Percentiles rank a stretch among this genome's conserved stretches.
Evolutionary conservation across 1,140 invertebrate species (phyloP).

Genomic region (Drosophila orosa): DNA sequence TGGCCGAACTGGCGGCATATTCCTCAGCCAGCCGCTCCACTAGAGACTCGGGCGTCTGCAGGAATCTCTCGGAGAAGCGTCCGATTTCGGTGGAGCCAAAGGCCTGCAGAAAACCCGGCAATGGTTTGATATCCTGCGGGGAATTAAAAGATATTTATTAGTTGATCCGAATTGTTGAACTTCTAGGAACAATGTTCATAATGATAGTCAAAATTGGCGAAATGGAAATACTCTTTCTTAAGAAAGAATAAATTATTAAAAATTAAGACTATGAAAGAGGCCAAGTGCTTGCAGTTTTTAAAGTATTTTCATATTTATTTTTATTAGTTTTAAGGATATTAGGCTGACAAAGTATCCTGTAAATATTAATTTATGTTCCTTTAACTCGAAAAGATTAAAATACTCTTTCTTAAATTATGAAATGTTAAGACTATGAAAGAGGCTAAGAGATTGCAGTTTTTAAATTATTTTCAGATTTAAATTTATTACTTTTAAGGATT

Average conservation of each 20-base stretch:
- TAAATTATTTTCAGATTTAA: neutral
- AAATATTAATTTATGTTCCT: no score
- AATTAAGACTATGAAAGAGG: neutral
- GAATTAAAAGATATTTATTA: neutral
- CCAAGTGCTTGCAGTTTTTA: no score
- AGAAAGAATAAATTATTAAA: neutral
- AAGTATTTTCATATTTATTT: neutral
- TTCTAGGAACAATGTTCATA: neutral
- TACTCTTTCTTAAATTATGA: no score
- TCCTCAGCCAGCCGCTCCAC: constrained; percentile 69
- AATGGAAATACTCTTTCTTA: neutral
- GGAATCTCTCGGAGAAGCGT: constrained; percentile 87
- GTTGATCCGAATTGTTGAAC: neutral
- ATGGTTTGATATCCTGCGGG: constrained; percentile 84
- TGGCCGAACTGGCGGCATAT: constrained; percentile 33
- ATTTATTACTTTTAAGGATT: no score
- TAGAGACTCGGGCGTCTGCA: constrained; percentile 66
- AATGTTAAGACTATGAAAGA: no score
- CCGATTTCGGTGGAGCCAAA: constrained; percentile 92
- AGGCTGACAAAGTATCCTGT: no score
- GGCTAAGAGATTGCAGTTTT: no score
- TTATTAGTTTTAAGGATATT: no score
- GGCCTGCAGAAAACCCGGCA: constrained; percentile 91
- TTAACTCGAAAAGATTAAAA: no score
- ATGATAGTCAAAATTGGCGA: neutral